Percentiles rank a stretch among this genome's conserved stretches.
Conservation (phyloP, 1,140 invertebrate genomes). For the Achroia grisella region DNA sequence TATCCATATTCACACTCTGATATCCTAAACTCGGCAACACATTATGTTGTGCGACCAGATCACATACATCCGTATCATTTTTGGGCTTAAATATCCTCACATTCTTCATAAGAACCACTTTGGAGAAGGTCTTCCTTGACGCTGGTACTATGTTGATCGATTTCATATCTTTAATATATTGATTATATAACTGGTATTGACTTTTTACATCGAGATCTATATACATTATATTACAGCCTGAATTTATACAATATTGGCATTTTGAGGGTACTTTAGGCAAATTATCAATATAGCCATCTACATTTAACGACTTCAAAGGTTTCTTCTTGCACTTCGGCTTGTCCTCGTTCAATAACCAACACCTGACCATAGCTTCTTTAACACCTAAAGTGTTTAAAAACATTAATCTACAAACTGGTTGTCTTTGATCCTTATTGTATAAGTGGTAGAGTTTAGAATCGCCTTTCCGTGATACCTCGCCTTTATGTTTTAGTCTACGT, state of each 20-base stretch:
- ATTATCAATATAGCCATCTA: conserved; percentile 29
- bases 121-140: conserved; percentile 38
- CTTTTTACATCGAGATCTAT: conserved; percentile 30
- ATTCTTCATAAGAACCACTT: conserved; percentile 26
- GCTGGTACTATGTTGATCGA: conserved; percentile 16
- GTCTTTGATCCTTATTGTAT: conserved; percentile 16
- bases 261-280: conserved; percentile 25
- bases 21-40: conserved; percentile 8
- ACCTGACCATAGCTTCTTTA: conserved; percentile 41
- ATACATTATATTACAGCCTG: conserved; percentile 12
- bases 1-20: conserved; percentile 8
- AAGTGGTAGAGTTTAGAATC: conserved; percentile 35
- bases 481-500: conserved; percentile 19
- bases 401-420: conserved; percentile 30
- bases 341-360: conserved; percentile 23
- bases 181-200: conserved; percentile 29
- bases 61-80: conserved; percentile 33
- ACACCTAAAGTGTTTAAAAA: conserved; percentile 45
- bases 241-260: conserved; percentile 27
- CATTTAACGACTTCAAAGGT: conserved; percentile 27
- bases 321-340: conserved; percentile 16
- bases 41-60: conserved; percentile 36
- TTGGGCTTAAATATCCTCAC: conserved; percentile 41
- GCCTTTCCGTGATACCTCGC: conserved; percentile 21
- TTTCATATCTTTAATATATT: conserved; percentile 30